Conservation (phyloP, 2,113 vertebrate genomes). For the Nycticryphes semicollaris region DNA sequence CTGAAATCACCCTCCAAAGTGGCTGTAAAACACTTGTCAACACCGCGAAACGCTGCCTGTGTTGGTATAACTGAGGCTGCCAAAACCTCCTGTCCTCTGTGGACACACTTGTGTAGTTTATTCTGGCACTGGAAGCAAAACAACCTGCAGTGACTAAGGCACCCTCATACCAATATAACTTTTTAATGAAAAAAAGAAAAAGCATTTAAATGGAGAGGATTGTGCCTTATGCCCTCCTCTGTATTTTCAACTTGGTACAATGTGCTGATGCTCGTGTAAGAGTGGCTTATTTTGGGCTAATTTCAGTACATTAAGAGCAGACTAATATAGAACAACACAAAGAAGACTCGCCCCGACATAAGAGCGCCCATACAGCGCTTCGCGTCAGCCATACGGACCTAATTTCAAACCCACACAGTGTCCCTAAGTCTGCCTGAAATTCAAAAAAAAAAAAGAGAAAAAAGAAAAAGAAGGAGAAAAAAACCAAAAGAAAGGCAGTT, state of each 20-base stretch:
- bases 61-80: conserved; percentile 48
- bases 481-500: background rate
- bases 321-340: background rate
- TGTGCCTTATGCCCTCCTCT: conserved; percentile 29
- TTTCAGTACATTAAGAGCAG: background rate
- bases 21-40: conserved; percentile 67
- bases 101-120: conserved; percentile 39
- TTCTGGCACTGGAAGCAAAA: conserved; percentile 62
- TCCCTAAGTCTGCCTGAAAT: background rate
- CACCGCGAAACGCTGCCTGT: background rate
- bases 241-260: background rate
- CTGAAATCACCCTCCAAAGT: conserved; percentile 60
- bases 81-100: conserved; percentile 59
- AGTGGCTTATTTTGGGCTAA: background rate
- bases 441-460: no score
- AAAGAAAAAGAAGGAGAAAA: background rate
- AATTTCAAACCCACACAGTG: background rate
- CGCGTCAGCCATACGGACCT: background rate
- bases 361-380: background rate
- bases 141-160: conserved; percentile 55
- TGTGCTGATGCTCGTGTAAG: background rate
- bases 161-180: conserved; percentile 31
- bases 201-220: conserved; percentile 53
- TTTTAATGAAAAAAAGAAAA: conserved; percentile 19
- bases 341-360: background rate